phyloP scores from a whole-genome alignment of 2,888 invertebrate genomes.

The Pristionchus exspectatus region DNA sequence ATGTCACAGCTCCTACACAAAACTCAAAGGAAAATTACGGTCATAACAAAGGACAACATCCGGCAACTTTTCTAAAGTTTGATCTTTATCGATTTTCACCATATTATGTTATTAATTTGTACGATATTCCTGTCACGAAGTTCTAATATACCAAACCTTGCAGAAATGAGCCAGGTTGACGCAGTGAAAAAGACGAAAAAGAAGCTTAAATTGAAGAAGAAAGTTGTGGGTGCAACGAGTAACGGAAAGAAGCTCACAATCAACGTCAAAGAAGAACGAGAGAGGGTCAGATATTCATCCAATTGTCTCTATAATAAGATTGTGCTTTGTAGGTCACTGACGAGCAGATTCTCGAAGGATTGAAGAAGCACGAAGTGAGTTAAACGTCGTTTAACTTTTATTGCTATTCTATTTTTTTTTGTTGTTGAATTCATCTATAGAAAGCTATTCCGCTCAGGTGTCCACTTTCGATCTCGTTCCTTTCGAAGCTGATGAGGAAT shows the following conservation, averaged over 20 bases:
- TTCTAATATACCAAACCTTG: background rate
- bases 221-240: background rate
- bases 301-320: background rate
- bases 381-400: background rate
- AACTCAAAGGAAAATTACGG: no score
- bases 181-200: conserved; percentile 43
- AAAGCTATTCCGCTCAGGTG: background rate
- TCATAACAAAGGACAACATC: no score
- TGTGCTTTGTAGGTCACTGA: background rate
- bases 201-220: conserved; percentile 53
- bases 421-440: background rate
- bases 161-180: conserved; percentile 34
- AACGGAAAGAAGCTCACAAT: conserved; percentile 36
- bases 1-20: no score
- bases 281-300: conserved; percentile 7
- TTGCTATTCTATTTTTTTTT: background rate
- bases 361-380: conserved; percentile 28
- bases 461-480: conserved; percentile 34
- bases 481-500: background rate
- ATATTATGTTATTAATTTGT: background rate
- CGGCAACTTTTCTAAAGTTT: background rate
- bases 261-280: conserved; percentile 37
- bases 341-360: conserved; percentile 31
- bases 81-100: background rate
- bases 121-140: background rate